Evolutionary conservation across 2,797 vertebrate species (phyloP), one percentile per base, ranked within the genome.

Genomic region (Eidolon dupreanum): DNA sequence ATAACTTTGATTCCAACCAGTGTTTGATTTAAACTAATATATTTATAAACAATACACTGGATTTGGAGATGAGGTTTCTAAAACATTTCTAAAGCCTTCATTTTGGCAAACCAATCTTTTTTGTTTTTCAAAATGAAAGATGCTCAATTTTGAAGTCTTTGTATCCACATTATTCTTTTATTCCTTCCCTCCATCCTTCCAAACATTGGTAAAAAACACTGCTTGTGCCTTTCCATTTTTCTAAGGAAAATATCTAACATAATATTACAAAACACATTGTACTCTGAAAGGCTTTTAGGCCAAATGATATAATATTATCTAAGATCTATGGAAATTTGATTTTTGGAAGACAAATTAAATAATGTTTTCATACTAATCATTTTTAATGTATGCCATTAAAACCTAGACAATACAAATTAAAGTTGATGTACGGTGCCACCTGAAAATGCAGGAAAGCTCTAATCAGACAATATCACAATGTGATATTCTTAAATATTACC

Each of bases 321-420:
- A 86, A 65, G 8, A 88, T 92, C 85, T 93, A 75, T 36, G 12
- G 78, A 92, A 90, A 95, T 84, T 84, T 78, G 70, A 92, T 95
- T 89, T 94, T 81, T 92, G 68, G 51, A 82, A 93, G n/a, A 36
- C 41, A 96, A 97, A 91, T 96, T 95, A 95, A 93, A 74, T 93
- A 90, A 93, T 57, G 31, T 61, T 86, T 93, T 93, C 65, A 95
- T 86, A 57, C 51, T 92, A 68, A 95, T 79, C 10, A 41, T 61
- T 90, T 97, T 83, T 74, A 87, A 92, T 70, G 15, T 65, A 93
- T 59, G 46, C 63, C n/a, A 95, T 93, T 82, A 96, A 93, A 96
- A 86, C 20, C 17, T 57, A 84, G 51, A 78, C 7, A 77, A 57
- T 38, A 46, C 6, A 95, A 91, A 89, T 89, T 49, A 83, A 96